phyloP scores from a whole-genome alignment of 2,113 vertebrate species.

The Pluvialis apricaria region DNA sequence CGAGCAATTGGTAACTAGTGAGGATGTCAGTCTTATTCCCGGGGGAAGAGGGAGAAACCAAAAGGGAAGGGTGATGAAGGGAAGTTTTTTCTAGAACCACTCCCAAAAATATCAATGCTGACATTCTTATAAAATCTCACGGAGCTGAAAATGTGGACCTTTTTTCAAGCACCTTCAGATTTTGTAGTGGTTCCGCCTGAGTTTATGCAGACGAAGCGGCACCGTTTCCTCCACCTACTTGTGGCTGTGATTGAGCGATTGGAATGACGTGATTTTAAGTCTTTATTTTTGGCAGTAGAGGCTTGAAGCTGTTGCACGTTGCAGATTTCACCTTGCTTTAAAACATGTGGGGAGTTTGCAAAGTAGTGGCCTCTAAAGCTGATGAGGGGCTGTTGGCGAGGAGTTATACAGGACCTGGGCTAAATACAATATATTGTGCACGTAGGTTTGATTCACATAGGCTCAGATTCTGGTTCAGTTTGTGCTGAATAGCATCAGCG shows the following conservation, averaged over 20 bases:
- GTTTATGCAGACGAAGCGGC: background rate
- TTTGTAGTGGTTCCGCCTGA: background rate
- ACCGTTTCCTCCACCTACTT: background rate
- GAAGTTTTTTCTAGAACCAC: background rate
- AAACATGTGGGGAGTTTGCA: background rate
- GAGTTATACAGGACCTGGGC: too few relatives aligned
- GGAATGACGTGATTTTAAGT: background rate
- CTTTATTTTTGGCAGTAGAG: background rate
- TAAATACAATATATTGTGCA: background rate
- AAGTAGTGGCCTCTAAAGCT: background rate
- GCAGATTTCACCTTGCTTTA: background rate
- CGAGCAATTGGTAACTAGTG: too few relatives aligned
- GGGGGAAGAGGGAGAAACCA: background rate
- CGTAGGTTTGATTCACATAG: accelerated
- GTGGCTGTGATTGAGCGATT: background rate
- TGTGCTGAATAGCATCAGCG: background rate
- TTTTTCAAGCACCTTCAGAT: background rate
- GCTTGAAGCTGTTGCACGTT: background rate
- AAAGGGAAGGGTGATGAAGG: background rate
- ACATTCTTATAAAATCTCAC: background rate
- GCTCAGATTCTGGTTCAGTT: background rate
- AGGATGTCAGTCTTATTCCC: background rate
- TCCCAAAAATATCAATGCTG: background rate
- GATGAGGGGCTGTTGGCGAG: background rate
- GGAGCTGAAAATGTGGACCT: background rate